A percentile compares a stretch with the other conserved stretches of the same genome.
Conservation (phyloP, 2,797 vertebrate species). For the Aselliscus stoliczkanus region DNA sequence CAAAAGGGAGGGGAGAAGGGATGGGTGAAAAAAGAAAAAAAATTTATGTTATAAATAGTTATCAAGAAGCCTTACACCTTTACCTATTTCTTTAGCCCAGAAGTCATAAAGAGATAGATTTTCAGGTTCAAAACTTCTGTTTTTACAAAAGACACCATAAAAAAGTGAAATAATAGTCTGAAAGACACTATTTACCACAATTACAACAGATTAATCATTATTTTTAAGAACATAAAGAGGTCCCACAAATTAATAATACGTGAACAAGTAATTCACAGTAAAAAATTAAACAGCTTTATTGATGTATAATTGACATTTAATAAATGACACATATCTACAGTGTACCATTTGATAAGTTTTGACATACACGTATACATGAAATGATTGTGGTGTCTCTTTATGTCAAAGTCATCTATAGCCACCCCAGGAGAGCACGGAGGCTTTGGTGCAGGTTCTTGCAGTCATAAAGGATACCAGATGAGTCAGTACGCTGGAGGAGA, state of each 20-base stretch:
- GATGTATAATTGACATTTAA: background rate
- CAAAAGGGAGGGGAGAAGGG: background rate
- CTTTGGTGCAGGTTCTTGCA: background rate
- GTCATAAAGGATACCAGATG: background rate
- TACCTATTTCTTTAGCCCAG: background rate
- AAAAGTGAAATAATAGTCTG: background rate
- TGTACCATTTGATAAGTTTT: background rate
- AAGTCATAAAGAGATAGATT: slow-evolving; percentile 1
- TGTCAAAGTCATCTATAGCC: background rate
- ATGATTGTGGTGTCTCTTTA: background rate
- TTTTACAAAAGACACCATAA: background rate
- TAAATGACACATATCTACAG: background rate
- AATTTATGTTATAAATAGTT: background rate
- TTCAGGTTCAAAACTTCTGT: background rate
- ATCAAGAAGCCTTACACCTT: background rate
- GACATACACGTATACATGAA: background rate
- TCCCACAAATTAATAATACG: background rate
- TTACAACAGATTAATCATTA: background rate
- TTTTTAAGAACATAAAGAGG: background rate
- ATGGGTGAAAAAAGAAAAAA: background rate
- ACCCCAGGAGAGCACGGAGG: background rate
- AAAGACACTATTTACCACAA: background rate
- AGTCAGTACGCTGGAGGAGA: background rate
- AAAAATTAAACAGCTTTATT: background rate
- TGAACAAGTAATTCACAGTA: background rate